A percentile compares a stretch with the other conserved stretches of the same genome.
phyloP scores from a whole-genome alignment of 2,113 vertebrate species.

The Catharus fuscescens region DNA sequence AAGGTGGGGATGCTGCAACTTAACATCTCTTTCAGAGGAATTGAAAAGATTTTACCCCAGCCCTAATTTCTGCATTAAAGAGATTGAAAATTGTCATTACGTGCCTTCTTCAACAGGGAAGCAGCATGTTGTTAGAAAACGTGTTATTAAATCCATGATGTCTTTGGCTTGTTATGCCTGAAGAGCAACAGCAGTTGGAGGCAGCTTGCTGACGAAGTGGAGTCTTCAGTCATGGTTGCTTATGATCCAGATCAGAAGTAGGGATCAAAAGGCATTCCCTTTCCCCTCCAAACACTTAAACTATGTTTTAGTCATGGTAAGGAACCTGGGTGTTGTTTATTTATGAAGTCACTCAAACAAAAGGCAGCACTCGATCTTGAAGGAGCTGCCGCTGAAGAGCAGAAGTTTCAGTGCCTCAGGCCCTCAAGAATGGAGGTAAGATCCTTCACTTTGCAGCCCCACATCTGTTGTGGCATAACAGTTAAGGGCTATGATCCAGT shows the following conservation, averaged over 20 bases:
- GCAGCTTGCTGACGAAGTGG: conserved; percentile 1
- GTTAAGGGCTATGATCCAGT: background rate
- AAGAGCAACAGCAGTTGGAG: background rate
- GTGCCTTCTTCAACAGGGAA: background rate
- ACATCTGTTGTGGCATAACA: background rate
- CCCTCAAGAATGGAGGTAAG: conserved; percentile 37
- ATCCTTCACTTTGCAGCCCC: background rate
- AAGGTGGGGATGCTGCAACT: conserved; percentile 10
- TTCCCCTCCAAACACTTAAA: background rate
- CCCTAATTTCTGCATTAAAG: conserved; percentile 45
- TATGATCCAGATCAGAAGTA: background rate
- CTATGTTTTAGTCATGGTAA: background rate
- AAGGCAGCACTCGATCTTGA: background rate
- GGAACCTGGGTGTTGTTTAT: background rate
- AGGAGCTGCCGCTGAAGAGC: background rate
- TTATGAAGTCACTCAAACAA: background rate
- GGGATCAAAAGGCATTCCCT: background rate
- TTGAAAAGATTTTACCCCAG: background rate
- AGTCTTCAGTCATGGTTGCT: background rate
- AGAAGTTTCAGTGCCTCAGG: conserved; percentile 11
- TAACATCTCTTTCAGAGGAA: background rate
- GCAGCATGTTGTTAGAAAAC: background rate
- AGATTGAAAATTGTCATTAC: background rate
- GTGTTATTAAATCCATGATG: background rate
- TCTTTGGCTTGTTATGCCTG: background rate